Base-by-base conservation (phyloP, 2,113 vertebrate species). In the Xiphophorus maculatus region DNA sequence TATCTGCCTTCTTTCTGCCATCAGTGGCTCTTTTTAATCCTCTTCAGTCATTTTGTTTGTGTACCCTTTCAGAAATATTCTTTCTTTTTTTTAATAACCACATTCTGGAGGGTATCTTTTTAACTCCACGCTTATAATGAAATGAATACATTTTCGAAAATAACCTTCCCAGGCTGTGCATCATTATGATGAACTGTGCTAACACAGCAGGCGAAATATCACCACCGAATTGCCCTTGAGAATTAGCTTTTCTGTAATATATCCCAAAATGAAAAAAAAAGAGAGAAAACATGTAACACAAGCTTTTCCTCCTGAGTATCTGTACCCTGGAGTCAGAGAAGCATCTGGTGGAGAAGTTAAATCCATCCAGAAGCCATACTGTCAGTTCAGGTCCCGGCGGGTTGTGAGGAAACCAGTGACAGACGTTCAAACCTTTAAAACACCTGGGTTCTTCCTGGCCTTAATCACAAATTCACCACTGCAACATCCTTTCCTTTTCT, bases 301-400 rank as follows among this genome's bases (percentile, higher is more conserved):
- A 35, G 61, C 80, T 73, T 71, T 62, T 76, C 74, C 77, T 82
- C 44, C 48, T 69, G 76, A 88, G 76, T 70, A 60, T 82, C 69
- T 65, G 62, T 81, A 77, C 77, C 81, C 81, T 72, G 51, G 86
- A 86, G 91, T 86, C 77, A 77, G n/a, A 32, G 66, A 84, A 84
- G 84, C 83, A 91, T 88, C 83, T 91, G 84, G 76, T 85, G 63
- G 71, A 82, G 69, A 63, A 84, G 74, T 82, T 81, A 69, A 89
- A 87, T 89, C 86, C 84, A 82, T 90, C 86, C 74, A 76, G 75
- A 79, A 83, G 89, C 74, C 51, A 58, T 82, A 79, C 77, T 72
- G 80, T 79, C 79, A 74, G 83, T 19, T 22, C 75, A 73, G 76
- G 77, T 78, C 83, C 86, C 74, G 29, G 12, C 5, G 76, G 82